Conservation (phyloP, 2,888 invertebrate species). For the Xylota segnis region DNA sequence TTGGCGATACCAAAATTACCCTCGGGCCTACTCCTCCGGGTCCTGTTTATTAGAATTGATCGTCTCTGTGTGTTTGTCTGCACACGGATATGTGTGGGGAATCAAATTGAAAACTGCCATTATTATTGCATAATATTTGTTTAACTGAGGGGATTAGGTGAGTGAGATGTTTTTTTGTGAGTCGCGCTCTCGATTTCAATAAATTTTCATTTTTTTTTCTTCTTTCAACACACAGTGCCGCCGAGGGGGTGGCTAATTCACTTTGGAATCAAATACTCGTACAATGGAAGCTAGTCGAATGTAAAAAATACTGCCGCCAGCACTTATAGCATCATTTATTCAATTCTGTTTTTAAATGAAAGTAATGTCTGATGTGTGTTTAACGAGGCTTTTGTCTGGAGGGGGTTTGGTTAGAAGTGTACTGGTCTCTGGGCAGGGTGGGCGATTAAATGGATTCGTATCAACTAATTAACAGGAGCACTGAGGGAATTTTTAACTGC, state of each 20-base stretch:
- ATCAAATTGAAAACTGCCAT: slow-evolving; percentile 73
- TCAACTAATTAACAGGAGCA: slow-evolving; percentile 31
- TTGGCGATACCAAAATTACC: slow-evolving; percentile 61
- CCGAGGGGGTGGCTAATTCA: slow-evolving; percentile 63
- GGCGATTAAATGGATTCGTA: slow-evolving; percentile 17
- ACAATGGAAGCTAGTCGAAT: slow-evolving; percentile 39
- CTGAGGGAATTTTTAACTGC: no score
- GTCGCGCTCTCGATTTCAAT: slow-evolving; percentile 63
- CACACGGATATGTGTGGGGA: not conserved
- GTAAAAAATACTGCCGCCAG: slow-evolving; percentile 48
- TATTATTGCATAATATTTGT: slow-evolving; percentile 73
- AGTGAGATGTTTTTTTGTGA: slow-evolving; percentile 34
- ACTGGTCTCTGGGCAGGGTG: not conserved
- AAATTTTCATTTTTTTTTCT: slow-evolving; percentile 63
- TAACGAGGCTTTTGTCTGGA: slow-evolving; percentile 16
- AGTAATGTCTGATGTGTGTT: slow-evolving; percentile 54
- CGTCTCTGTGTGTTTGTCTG: slow-evolving; percentile 22
- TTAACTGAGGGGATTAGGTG: slow-evolving; percentile 21
- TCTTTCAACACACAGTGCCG: slow-evolving; percentile 44
- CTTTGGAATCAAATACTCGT: slow-evolving; percentile 49
- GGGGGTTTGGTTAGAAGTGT: not conserved
- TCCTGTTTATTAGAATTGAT: slow-evolving; percentile 75
- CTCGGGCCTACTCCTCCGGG: slow-evolving; percentile 50
- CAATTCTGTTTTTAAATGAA: slow-evolving; percentile 46
- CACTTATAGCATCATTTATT: slow-evolving; percentile 66